Evolutionary conservation across 2,113 vertebrate genomes (phyloP).

Genomic region (Epinephelus moara): DNA sequence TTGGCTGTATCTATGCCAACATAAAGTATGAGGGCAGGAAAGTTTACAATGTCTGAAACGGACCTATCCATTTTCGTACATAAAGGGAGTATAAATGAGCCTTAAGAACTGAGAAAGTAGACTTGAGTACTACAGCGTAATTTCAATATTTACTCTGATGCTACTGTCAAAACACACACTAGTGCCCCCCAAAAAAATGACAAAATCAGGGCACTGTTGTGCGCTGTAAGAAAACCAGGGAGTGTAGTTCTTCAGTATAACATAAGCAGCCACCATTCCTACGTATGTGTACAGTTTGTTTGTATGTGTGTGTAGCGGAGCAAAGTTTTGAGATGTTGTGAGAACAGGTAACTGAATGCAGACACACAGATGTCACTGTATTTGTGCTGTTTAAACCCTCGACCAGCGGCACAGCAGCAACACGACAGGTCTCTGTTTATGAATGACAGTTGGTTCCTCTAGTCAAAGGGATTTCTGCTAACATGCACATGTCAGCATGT

Average conservation of each 20-base stretch:
- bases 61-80: too few species aligned
- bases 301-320: slow-evolving; percentile 16
- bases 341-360: slow-evolving; percentile 4
- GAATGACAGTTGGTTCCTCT: slow-evolving; percentile 31
- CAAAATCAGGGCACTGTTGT: neutral
- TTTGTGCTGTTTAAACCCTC: neutral
- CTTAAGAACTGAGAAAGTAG: neutral
- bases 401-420: neutral
- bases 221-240: neutral
- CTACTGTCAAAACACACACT: neutral
- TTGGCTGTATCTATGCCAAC: too few species aligned
- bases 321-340: neutral
- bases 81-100: too few species aligned
- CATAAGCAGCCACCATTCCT: neutral
- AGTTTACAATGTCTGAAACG: too few species aligned
- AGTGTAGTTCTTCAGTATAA: neutral
- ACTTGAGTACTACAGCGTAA: neutral
- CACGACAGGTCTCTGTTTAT: neutral
- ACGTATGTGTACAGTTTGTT: slow-evolving; percentile 14
- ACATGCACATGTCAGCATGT: slow-evolving; percentile 64
- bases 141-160: neutral
- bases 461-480: slow-evolving; percentile 11
- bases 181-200: neutral
- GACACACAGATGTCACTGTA: slow-evolving; percentile 1
- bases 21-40: too few species aligned